Evolutionary conservation across 1,140 invertebrate species (phyloP), one percentile per base, ranked within the genome.

Genomic region (Macrosteles quadrilineatus): DNA sequence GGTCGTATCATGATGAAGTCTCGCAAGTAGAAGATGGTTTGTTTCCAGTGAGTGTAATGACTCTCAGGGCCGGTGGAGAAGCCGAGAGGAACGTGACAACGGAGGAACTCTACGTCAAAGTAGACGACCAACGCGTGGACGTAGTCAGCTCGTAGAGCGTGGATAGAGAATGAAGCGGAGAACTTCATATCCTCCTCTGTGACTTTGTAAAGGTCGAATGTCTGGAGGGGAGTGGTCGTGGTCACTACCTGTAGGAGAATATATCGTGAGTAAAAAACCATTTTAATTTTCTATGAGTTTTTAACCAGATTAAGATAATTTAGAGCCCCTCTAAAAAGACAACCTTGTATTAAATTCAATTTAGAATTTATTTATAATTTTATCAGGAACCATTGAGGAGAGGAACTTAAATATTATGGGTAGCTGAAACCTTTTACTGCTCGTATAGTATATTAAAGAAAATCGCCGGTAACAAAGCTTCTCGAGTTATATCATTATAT

Each of bases 31-130:
- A 63, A 63, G 4, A 99, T 97, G 0, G 97, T 99, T 81, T 99
- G 98, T 81, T 99, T 99, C 98, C 98, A 99, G 78, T 99, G 97
- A 3, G 98, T 99, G 79, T 99, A 99, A 3, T 91, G 92, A 2
- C 94, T 91, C 78, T 98, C 97, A 0, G 98, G 98, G 0, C 95
- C 94, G 72, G 98, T 99, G 73, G 96, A 98, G 82, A 99, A 99
- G 17, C 97, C 97, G 71, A 96, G 92, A 29, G 94, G 85, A 83
- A 98, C 99, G 84, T 99, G 98, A 77, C 95, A 99, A 83, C 98
- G 98, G 19, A 96, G 96, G 83, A 99, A 99, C 81, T 99, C 97
- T 71, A 99, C 95, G 77, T 96, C 98, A 82, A 99, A 99, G 83
- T 95, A 99, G 17, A 96, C 97, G 66, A 99, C 97, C 73, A 99